Percentiles rank a stretch among this genome's conserved stretches.
phyloP scores from a whole-genome alignment of 2,797 vertebrate genomes.

The Rhinatrema bivittatum region DNA sequence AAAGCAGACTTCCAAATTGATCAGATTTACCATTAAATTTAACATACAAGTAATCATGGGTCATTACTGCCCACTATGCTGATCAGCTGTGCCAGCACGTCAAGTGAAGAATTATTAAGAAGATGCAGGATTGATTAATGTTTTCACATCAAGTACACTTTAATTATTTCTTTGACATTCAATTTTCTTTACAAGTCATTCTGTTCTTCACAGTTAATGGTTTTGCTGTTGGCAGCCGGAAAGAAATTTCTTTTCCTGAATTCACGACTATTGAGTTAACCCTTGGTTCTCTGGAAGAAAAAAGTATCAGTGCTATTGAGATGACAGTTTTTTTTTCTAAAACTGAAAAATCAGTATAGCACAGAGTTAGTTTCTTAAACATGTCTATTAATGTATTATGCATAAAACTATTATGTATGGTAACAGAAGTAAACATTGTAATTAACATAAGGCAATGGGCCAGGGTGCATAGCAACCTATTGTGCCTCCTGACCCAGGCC shows the following conservation, averaged over 20 bases:
- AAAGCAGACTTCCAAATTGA: conserved; percentile 58
- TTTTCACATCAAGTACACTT: conserved; percentile 55
- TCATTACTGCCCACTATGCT: conserved; percentile 73
- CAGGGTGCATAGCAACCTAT: too few species aligned
- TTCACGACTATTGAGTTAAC: conserved; percentile 41
- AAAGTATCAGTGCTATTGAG: background rate
- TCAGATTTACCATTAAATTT: conserved; percentile 71
- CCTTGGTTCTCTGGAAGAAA: conserved; percentile 22
- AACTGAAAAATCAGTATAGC: too few species aligned
- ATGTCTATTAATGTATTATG: too few species aligned
- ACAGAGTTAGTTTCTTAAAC: too few species aligned
- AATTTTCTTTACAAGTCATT: conserved; percentile 63
- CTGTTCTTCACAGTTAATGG: conserved; percentile 56
- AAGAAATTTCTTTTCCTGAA: conserved; percentile 28
- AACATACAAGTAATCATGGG: conserved; percentile 75
- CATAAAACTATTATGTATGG: too few species aligned
- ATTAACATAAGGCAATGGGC: too few species aligned
- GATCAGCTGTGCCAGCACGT: conserved; percentile 64
- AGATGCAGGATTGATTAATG: conserved; percentile 57
- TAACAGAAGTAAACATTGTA: too few species aligned
- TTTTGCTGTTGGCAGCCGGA: conserved; percentile 36
- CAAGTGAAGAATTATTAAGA: conserved; percentile 53
- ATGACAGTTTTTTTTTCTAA: too few species aligned
- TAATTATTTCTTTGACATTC: conserved; percentile 60
- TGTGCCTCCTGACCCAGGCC: too few species aligned